Evolutionary conservation across 1,140 invertebrate species (phyloP), one percentile per base, ranked within the genome.

Genomic region (Cataglyphis hispanica): DNA sequence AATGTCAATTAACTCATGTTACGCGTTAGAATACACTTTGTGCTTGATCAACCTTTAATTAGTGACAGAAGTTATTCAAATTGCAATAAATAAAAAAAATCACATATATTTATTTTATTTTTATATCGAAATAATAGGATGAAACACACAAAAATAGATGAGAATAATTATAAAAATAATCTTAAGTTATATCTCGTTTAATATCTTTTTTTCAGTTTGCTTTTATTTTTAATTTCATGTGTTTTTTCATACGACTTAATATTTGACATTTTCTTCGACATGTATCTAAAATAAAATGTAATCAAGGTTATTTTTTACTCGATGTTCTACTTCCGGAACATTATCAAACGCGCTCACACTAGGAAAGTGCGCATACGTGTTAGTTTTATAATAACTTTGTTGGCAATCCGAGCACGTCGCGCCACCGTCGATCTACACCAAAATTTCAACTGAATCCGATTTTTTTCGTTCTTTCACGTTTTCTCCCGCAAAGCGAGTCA

Each of bases 371-470:
- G 11, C 46, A 56, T 85, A 64, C 25, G 43, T 58, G 56, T 76
- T 25, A 34, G 22, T 34, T 75, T 63, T 50, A 50, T 50, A 19
- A 50, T 58, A 19, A 25, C 74, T 25, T 27, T 27, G 66, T 83
- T 58, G 61, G 31, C 53, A 90, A 60, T 90, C 72, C 37, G 66
- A 43, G 67, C 86, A 90, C 89, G 89, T 90, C 72, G 81, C 61
- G 22, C 78, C 72, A 43, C 53, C 61, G 76, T 83, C 81, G 78
- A 86, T 77, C 85, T 75, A 46, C 75, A 53, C 61, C 77, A 76
- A 87, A 91, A 91, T 91, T 91, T 91, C 75, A 56, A 50, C 60
- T 60, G n/a, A 91, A 91, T 91, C 91, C 66, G 69, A 91, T 91
- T 91, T 87, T 50, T 91, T 88, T 88, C 84, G 69, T 88, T 80